Evolutionary conservation across 2,888 invertebrate genomes (phyloP), one percentile per base, ranked within the genome.

Genomic region (Harpalus rubripes): DNA sequence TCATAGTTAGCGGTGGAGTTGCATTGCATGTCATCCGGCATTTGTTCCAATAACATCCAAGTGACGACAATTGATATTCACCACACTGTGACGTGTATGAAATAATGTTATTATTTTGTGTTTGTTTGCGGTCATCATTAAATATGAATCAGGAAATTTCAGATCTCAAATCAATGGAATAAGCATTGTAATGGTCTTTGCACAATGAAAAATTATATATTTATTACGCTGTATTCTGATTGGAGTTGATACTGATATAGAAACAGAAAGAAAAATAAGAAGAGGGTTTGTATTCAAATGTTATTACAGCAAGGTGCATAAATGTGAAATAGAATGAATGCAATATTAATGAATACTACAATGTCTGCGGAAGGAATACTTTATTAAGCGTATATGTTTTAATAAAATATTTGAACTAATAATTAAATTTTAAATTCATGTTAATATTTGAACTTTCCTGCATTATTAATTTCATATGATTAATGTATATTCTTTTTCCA

Each of bases 91-190:
- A 61, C 61, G 79, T 61, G 79, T 80, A 32, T 80, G 61, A 80
- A 59, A 61, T 80, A 78, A 76, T 58, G 44, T 78, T 78, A 78
- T 78, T 78, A 78, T 78, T 78, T 58, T 78, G 32, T 78, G 39
- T 74, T 78, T 59, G 44, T 78, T 52, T 78, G 78, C 58, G 32
- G 78, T 12, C 41, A 41, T 41, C 80, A 80, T 80, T 80, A 80
- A 80, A 80, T 80, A 80, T 41, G 61, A 61, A 80, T 80, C 80
- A 80, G 59, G 39, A 44, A 59, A 80, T 61, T 32, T 61, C 59
- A 61, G 59, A 18, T 61, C 61, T 61, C 41, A 61, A 80, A 80
- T 80, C 58, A 58, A 78, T 78, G 58, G 56, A 41, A 41, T 32
- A 74, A 74, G 68, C 44, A 18, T 15, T 7, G 72, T 44, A 39